phyloP scores from a whole-genome alignment of 2,113 vertebrate genomes.

The Misgurnus mizolepis region DNA sequence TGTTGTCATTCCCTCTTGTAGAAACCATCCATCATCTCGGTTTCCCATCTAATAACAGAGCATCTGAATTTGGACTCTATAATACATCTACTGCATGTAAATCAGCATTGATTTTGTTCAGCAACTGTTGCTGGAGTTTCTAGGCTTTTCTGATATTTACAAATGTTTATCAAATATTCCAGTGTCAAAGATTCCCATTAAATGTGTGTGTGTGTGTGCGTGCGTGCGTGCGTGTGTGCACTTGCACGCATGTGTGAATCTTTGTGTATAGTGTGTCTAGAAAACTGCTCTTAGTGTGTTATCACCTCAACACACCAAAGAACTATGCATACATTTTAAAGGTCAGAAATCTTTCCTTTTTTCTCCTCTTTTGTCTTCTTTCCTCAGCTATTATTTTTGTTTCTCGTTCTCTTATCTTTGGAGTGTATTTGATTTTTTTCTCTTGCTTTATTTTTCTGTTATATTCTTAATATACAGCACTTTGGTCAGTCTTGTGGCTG shows the following conservation, averaged over 20 bases:
- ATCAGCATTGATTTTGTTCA: not conserved
- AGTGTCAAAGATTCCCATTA: not conserved
- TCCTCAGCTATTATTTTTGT: not conserved
- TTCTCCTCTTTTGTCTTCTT: conserved; percentile 22
- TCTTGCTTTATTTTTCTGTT: too few relatives aligned
- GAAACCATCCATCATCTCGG: conserved; percentile 15
- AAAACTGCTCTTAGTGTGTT: conserved; percentile 39
- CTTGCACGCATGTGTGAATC: not conserved
- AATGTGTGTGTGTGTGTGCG: not conserved
- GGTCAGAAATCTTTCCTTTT: conserved; percentile 31
- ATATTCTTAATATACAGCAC: too few relatives aligned
- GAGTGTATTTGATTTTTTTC: too few relatives aligned
- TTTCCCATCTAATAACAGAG: not conserved
- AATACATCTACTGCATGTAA: not conserved
- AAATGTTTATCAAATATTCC: not conserved
- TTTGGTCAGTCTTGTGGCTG: too few relatives aligned
- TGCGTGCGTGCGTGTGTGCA: not conserved
- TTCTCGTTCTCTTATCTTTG: not conserved
- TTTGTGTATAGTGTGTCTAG: not conserved
- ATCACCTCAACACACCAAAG: conserved; percentile 37
- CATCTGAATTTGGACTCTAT: not conserved
- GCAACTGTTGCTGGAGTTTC: not conserved
- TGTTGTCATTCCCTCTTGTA: conserved; percentile 7
- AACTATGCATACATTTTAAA: conserved; percentile 34
- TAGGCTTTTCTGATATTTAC: not conserved